Percentiles rank a stretch among this genome's conserved stretches.
Conservation (phyloP, 2,888 invertebrate genomes). For the Cremastobaeus sp. region DNA sequence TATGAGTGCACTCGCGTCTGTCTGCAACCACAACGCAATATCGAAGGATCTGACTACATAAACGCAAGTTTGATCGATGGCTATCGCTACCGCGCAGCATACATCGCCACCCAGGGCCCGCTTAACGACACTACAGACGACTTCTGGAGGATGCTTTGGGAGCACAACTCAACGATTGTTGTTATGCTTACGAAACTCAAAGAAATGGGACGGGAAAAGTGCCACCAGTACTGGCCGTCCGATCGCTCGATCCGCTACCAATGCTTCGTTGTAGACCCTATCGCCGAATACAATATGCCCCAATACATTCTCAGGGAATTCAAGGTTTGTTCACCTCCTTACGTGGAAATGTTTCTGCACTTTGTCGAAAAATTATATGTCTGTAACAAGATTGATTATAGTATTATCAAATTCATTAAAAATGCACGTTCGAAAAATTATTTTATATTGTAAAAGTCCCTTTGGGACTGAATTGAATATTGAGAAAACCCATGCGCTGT, state of each 20-base stretch:
- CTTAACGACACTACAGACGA: conserved; percentile 97
- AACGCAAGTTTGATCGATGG: conserved; percentile 99
- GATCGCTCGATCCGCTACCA: conserved; percentile 98
- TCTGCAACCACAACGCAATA: conserved; percentile 91
- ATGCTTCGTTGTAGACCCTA: conserved; percentile 98
- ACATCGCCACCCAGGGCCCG: conserved; percentile 99
- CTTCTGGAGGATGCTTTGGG: conserved; percentile 99
- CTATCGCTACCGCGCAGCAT: conserved; percentile 94
- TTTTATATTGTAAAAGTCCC: too few relatives aligned
- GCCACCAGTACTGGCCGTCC: conserved; percentile 99
- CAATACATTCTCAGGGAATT: conserved; percentile 99
- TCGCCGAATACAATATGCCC: conserved; percentile 99
- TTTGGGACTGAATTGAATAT: too few relatives aligned
- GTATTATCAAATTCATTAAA: too few relatives aligned
- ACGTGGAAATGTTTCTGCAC: too few relatives aligned
- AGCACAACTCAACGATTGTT: conserved; percentile 99
- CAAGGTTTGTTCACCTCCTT: conserved; percentile 80
- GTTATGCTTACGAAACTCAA: conserved; percentile 99
- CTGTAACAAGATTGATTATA: too few relatives aligned
- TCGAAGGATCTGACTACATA: conserved; percentile 98
- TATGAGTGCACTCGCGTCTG: conserved; percentile 97
- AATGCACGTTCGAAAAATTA: too few relatives aligned
- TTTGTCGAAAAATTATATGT: too few relatives aligned
- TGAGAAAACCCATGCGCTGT: too few relatives aligned
- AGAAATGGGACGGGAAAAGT: conserved; percentile 99